Percentiles rank a stretch among this genome's conserved stretches.
phyloP scores from a whole-genome alignment of 1,140 invertebrate species.

The Harpegnathos saltator region DNA sequence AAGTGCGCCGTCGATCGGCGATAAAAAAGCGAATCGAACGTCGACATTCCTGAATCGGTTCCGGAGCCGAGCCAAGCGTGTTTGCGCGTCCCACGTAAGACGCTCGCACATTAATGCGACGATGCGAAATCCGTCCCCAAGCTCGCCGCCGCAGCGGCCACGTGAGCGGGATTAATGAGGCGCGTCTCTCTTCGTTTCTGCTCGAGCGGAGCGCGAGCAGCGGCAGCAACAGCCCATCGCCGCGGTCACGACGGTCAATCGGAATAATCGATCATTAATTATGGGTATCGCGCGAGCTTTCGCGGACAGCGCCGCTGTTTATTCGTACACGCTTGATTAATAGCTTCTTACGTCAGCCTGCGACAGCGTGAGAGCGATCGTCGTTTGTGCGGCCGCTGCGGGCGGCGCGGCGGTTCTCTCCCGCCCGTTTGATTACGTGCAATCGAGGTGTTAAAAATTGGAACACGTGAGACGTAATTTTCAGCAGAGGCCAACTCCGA shows the following conservation, averaged over 20 bases:
- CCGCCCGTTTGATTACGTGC: neutral
- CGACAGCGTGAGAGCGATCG: neutral
- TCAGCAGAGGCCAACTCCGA: too few relatives aligned
- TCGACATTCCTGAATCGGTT: slow-evolving; percentile 72
- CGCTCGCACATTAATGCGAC: slow-evolving; percentile 58
- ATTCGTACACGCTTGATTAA: slow-evolving; percentile 15
- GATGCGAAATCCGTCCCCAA: slow-evolving; percentile 44
- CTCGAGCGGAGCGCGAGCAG: neutral
- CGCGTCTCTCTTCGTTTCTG: neutral
- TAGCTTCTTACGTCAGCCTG: slow-evolving; percentile 6
- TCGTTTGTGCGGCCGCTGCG: too few relatives aligned
- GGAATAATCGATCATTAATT: slow-evolving; percentile 43
- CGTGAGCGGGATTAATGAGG: slow-evolving; percentile 15
- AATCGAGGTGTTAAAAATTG: neutral
- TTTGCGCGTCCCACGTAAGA: slow-evolving; percentile 56
- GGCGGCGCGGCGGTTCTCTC: neutral
- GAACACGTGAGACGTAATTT: neutral
- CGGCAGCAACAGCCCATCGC: neutral
- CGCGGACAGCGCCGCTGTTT: neutral
- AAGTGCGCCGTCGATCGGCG: neutral
- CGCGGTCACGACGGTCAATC: slow-evolving; percentile 1
- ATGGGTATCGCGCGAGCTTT: neutral
- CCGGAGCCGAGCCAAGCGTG: slow-evolving; percentile 37
- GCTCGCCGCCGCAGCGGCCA: slow-evolving; percentile 8
- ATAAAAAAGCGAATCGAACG: slow-evolving; percentile 60